Conservation (phyloP, 1,140 invertebrate species). For the Aphelinus certus region DNA sequence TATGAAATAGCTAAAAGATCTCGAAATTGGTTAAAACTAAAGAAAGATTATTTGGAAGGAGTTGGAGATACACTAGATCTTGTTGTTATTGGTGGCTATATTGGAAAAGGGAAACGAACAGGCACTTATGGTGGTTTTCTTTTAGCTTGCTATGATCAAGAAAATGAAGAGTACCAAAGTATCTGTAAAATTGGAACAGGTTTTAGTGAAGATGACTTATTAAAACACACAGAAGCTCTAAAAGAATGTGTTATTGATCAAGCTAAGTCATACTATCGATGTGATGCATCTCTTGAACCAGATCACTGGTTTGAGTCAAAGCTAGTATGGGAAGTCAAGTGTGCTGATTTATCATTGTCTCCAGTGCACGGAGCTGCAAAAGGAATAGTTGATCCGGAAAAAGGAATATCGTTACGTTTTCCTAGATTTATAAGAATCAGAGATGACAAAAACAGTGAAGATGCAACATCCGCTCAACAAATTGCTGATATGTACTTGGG, state of each 20-base stretch:
- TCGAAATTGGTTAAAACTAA: constrained; percentile 96
- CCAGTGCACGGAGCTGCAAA: constrained; percentile 91
- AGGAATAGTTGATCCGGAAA: constrained; percentile 89
- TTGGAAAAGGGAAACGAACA: constrained; percentile 93
- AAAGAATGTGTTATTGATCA: constrained; percentile 78
- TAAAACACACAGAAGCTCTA: constrained; percentile 80
- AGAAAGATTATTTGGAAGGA: constrained; percentile 97
- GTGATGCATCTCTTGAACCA: constrained; percentile 79
- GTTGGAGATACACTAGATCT: constrained; percentile 93
- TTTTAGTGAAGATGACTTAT: constrained; percentile 92
- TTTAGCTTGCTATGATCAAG: constrained; percentile 94
- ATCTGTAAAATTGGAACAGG: constrained; percentile 97
- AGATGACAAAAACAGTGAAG: constrained; percentile 93
- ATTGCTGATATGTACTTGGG: constrained; percentile 84
- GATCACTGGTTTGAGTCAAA: constrained; percentile 96
- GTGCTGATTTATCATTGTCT: constrained; percentile 96
- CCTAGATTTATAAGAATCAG: constrained; percentile 92
- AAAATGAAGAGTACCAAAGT: constrained; percentile 93
- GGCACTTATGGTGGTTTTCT: constrained; percentile 96
- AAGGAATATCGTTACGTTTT: constrained; percentile 96
- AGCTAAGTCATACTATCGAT: constrained; percentile 89
- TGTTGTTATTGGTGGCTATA: constrained; percentile 96
- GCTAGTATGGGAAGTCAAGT: constrained; percentile 98
- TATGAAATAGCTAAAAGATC: constrained; percentile 99
- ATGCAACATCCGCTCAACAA: constrained; percentile 92